phyloP scores from a whole-genome alignment of 2,888 invertebrate species.

The Andrena hattorfiana region DNA sequence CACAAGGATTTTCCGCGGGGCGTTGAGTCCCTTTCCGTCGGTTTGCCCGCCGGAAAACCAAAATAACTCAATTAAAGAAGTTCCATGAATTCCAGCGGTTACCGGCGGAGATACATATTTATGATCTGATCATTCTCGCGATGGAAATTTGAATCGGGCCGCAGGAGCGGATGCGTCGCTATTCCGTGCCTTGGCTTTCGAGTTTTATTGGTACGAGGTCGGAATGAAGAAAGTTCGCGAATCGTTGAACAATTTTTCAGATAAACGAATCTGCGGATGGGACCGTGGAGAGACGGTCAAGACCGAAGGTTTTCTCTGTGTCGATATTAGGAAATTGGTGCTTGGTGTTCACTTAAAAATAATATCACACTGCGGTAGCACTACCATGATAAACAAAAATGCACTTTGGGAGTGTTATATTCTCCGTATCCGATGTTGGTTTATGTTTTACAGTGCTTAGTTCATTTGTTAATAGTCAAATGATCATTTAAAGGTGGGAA shows the following conservation, averaged over 20 bases:
- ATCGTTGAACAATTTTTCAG: slow-evolving; percentile 52
- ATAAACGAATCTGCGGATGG: slow-evolving; percentile 61
- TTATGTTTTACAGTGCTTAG: not conserved
- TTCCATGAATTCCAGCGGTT: slow-evolving; percentile 83
- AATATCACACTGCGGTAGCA: too few species aligned
- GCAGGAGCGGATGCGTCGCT: slow-evolving; percentile 31
- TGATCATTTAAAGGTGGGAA: not conserved
- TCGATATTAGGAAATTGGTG: too few species aligned
- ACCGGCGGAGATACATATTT: slow-evolving; percentile 82
- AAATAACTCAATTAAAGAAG: slow-evolving; percentile 85
- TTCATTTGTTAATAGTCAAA: not conserved
- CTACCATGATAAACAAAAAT: too few species aligned
- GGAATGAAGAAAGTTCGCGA: slow-evolving; percentile 58
- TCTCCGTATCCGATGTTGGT: too few species aligned
- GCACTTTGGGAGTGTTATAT: too few species aligned
- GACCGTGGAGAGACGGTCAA: not conserved
- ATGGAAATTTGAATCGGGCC: slow-evolving; percentile 73
- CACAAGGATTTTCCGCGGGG: slow-evolving; percentile 81
- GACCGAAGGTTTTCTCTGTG: too few species aligned
- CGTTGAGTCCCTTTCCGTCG: slow-evolving; percentile 47
- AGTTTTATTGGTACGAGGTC: slow-evolving; percentile 58
- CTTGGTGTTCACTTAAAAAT: too few species aligned
- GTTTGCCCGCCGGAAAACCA: slow-evolving; percentile 73
- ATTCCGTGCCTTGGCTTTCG: slow-evolving; percentile 34
- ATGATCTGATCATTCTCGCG: slow-evolving; percentile 79